A percentile compares a stretch with the other conserved stretches of the same genome.
Conservation (phyloP, 2,888 invertebrate species). For the Ischnura elegans region DNA sequence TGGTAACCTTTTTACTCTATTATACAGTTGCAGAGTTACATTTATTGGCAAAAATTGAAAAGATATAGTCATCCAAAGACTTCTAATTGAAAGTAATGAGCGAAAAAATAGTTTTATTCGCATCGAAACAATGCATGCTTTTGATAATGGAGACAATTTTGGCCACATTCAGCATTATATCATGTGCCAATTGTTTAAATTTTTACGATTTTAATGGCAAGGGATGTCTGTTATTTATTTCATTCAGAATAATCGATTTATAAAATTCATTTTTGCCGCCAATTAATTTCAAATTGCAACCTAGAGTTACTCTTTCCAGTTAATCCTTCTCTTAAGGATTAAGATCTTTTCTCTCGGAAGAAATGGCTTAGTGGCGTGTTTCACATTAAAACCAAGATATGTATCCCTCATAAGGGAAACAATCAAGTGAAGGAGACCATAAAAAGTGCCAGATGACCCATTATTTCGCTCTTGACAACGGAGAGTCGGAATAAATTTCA, state of each 20-base stretch:
- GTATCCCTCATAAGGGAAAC: not conserved
- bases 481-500: constrained; percentile 17
- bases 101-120: too few species aligned
- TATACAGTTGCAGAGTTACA: too few species aligned
- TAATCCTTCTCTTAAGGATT: not conserved
- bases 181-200: too few species aligned
- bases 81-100: too few species aligned
- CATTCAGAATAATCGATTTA: not conserved
- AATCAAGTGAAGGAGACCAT: constrained; percentile 23
- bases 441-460: not conserved
- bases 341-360: not conserved
- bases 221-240: not conserved
- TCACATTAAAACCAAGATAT: not conserved
- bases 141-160: too few species aligned
- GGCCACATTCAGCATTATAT: too few species aligned
- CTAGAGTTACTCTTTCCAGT: not conserved
- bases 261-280: not conserved
- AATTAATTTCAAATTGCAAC: not conserved
- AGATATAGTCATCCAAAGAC: too few species aligned
- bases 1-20: too few species aligned
- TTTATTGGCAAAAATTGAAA: too few species aligned
- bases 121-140: too few species aligned
- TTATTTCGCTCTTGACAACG: not conserved
- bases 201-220: too few species aligned
- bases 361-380: constrained; percentile 2